Conservation (phyloP, 2,797 vertebrate genomes). For the Sus cebifrons region DNA sequence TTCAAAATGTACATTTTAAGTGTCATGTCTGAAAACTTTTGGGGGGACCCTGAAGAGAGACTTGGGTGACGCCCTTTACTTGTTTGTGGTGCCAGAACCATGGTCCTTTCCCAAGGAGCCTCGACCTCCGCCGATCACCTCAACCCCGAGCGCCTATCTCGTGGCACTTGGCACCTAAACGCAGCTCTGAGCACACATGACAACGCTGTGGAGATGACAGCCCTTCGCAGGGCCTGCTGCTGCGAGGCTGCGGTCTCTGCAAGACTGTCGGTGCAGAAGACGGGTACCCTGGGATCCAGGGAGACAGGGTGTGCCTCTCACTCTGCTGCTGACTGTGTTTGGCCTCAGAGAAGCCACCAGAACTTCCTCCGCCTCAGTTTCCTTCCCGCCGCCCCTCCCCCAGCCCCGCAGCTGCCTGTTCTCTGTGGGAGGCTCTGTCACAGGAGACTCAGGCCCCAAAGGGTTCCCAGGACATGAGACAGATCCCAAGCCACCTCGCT, state of each 20-base stretch:
- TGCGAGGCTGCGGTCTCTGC: no score
- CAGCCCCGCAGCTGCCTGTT: rapidly evolving
- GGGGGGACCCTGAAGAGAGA: neutral
- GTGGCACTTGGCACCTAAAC: neutral
- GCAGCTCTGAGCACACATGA: neutral
- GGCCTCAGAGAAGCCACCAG: neutral
- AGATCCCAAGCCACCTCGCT: rapidly evolving
- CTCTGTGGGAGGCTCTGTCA: neutral
- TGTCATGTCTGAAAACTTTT: neutral
- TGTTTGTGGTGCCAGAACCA: rapidly evolving
- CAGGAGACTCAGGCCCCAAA: rapidly evolving
- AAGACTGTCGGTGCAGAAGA: neutral
- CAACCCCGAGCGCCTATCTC: neutral
- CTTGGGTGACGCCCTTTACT: neutral
- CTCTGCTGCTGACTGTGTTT: neutral
- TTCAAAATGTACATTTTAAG: neutral
- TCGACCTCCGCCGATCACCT: neutral
- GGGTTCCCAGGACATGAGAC: neutral
- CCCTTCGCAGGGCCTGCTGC: no score
- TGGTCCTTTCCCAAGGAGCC: neutral
- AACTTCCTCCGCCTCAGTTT: neutral
- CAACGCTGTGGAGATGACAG: no score
- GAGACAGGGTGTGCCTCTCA: neutral
- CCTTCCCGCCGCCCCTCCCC: neutral
- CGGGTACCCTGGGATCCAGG: neutral